phyloP scores from a whole-genome alignment of 2,888 invertebrate genomes.

The Torymus auratus region DNA sequence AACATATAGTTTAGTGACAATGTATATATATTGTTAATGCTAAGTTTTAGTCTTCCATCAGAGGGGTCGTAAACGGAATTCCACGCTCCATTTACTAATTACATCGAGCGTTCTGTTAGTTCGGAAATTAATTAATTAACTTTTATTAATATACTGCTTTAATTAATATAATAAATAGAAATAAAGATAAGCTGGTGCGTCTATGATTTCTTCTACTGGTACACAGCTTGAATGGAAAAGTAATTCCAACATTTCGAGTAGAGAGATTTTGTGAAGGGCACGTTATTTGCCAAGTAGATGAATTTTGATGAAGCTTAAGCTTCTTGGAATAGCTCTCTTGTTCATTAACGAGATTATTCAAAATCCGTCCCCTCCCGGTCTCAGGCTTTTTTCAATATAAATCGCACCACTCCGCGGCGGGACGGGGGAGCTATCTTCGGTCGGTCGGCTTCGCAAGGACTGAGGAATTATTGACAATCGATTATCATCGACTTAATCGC shows the following conservation, averaged over 20 bases:
- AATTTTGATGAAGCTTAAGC: too few species aligned
- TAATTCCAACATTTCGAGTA: too few species aligned
- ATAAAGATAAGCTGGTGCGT: too few species aligned
- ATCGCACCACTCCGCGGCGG: neutral
- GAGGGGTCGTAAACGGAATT: constrained; percentile 7
- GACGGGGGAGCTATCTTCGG: neutral
- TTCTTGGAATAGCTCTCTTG: neutral
- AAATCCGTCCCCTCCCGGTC: neutral
- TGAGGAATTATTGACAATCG: constrained; percentile 46
- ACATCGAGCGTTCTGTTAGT: too few species aligned
- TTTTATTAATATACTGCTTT: too few species aligned
- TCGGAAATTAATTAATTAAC: too few species aligned
- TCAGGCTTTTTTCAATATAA: constrained; percentile 6
- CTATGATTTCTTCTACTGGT: too few species aligned
- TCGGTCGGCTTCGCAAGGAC: constrained; percentile 2
- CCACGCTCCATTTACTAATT: neutral
- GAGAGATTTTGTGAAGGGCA: too few species aligned
- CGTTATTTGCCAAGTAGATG: too few species aligned
- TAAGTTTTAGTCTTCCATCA: constrained; percentile 23
- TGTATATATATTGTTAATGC: neutral
- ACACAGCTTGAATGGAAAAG: too few species aligned
- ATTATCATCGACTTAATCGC: constrained; percentile 43
- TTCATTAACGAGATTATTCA: constrained; percentile 16
- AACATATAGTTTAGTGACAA: too few species aligned
- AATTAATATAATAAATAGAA: too few species aligned